These are phyloP conservation scores for Zaprionus obscuricornis DNA, from an alignment of 2,888 invertebrate genomes.

Conservation along the genomic window DNA sequence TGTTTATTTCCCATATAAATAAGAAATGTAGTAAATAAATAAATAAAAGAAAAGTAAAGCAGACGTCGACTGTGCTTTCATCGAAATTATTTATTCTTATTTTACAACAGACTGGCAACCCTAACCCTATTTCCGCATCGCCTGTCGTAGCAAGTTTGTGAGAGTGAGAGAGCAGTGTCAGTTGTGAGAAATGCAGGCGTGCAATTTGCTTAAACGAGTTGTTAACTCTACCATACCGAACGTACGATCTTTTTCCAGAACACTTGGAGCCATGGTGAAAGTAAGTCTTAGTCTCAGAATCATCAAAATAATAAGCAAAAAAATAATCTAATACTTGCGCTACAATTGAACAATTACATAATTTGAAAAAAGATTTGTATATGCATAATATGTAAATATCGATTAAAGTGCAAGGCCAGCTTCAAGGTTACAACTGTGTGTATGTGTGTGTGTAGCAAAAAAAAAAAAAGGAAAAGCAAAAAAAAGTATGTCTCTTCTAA, in stretches of 20 bases:
- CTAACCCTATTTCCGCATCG: slow-evolving; percentile 42
- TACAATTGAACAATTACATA: slow-evolving; percentile 50
- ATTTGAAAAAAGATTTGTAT: slow-evolving; percentile 22
- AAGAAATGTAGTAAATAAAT: too few species aligned
- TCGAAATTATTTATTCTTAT: slow-evolving; percentile 5
- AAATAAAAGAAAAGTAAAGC: too few species aligned
- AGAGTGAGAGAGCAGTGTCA: slow-evolving; percentile 30
- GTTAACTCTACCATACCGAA: slow-evolving; percentile 57
- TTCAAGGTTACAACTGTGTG: slow-evolving; percentile 56
- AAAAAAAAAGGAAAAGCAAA: too few species aligned
- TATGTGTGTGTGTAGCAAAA: slow-evolving; percentile 21
- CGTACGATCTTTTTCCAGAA: slow-evolving; percentile 75
- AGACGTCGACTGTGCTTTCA: too few species aligned
- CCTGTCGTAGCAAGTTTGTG: slow-evolving; percentile 24
- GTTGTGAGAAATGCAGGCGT: slow-evolving; percentile 65
- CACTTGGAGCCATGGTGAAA: slow-evolving; percentile 81
- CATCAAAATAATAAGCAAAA: background rate
- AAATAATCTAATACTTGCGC: too few species aligned
- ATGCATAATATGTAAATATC: too few species aligned
- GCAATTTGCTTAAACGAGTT: slow-evolving; percentile 63
- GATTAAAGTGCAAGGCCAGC: slow-evolving; percentile 54
- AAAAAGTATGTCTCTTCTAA: too few species aligned
- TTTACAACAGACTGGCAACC: slow-evolving; percentile 48
- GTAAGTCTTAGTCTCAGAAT: slow-evolving; percentile 51
- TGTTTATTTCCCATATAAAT: too few species aligned